Base-by-base conservation (phyloP, 1,140 invertebrate genomes). In the Trichonephila clavata region DNA sequence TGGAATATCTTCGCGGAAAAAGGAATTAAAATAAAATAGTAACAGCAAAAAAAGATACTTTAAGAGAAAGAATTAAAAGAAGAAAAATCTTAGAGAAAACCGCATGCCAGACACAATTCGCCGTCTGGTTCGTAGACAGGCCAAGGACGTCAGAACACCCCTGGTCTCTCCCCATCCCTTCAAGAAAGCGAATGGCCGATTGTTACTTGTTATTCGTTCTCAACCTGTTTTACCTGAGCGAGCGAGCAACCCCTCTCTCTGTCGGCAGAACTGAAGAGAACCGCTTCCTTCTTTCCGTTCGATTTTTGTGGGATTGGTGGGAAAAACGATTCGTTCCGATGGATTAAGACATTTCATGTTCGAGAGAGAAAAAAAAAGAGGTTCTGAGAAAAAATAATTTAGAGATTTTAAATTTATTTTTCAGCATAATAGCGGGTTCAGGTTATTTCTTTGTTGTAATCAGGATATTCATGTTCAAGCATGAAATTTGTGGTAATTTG, bases 191-290 rank as follows among this genome's bases (percentile, higher is more conserved):
- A 87, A 87, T 39, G 59, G 59, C 86, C 81, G 59, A 43, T 71
- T 92, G 91, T 92, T 92, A 92, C 91, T 92, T 39, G 43, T 87
- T 89, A 59, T 27, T 32, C 50, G 43, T 80, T 57, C 16, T 86
- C 91, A 92, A 92, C 91, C 91, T 77, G 91, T 92, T 92, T 86
- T 77, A 92, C 81, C 91, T 92, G 91, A 32, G 80, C 83, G 68
- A 63, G 21, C 14, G 27, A 6, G 27, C 1, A 27, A 39, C 2
- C 32, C 7, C 50, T 13, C 50, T 50, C 50, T 50, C 50, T 13
- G 50, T 50, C 50, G 50, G 50, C 10, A 7, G 10, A 50, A 50
- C 7, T 10, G 50, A 50, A 50, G 10, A 50, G 32, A 10, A 7
- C 50, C 50, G 50, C 50, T 50, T 50, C 50, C 50, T 7, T 39